phyloP scores from a whole-genome alignment of 2,797 vertebrate species.

The Aselliscus stoliczkanus region DNA sequence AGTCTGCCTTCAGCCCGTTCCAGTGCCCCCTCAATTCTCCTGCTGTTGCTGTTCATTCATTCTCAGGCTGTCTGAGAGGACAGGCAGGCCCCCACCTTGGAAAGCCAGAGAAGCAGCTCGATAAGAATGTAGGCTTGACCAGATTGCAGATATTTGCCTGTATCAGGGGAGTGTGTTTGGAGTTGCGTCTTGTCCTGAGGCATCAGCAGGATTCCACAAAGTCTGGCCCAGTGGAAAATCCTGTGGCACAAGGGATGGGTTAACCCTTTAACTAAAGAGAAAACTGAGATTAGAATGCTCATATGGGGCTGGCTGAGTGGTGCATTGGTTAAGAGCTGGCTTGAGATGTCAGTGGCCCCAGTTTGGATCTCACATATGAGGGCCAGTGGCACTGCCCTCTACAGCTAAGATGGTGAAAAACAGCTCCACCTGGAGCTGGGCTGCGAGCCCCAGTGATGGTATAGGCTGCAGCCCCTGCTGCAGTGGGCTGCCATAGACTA shows the following conservation, averaged over 20 bases:
- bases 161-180: neutral
- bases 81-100: neutral
- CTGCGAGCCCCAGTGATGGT: too few species aligned
- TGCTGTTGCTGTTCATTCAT: neutral
- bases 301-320: too few species aligned
- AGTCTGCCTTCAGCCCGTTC: neutral
- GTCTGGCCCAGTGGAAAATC: neutral
- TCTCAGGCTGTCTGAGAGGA: neutral
- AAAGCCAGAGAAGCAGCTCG: neutral
- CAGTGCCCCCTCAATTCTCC: neutral
- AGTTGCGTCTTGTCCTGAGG: neutral
- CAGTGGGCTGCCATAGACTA: too few species aligned
- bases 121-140: neutral
- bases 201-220: neutral
- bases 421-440: too few species aligned
- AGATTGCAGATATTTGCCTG: neutral
- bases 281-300: neutral
- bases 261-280: neutral
- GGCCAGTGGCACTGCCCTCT: too few species aligned
- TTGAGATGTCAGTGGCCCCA: too few species aligned
- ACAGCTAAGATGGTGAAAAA: too few species aligned
- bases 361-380: too few species aligned
- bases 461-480: too few species aligned
- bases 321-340: too few species aligned
- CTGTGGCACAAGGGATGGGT: neutral